Percentiles rank a stretch among this genome's conserved stretches.
Conservation (phyloP, 2,888 invertebrate species). For the Steromphala cineraria region DNA sequence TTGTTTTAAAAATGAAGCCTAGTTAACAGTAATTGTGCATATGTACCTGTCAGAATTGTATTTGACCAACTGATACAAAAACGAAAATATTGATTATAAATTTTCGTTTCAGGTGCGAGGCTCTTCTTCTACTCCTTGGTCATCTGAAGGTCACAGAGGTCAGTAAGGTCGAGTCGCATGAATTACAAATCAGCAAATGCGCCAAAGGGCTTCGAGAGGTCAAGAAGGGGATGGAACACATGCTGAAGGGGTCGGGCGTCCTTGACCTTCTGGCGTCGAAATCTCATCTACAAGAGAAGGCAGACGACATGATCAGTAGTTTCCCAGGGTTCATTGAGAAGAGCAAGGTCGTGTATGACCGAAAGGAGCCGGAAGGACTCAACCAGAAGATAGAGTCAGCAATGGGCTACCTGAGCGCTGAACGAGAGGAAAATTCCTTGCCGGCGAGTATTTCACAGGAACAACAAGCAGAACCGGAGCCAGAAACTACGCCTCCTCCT, state of each 20-base stretch:
- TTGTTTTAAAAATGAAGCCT: background rate
- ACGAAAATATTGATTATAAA: too few species aligned
- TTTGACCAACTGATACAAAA: too few species aligned
- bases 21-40: background rate
- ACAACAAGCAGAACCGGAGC: background rate
- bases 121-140: background rate
- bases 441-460: background rate
- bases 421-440: background rate
- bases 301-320: background rate
- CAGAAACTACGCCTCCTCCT: background rate
- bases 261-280: background rate
- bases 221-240: background rate
- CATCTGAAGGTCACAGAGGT: conserved; percentile 13
- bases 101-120: background rate
- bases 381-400: background rate
- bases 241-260: background rate
- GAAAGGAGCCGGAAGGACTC: background rate
- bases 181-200: background rate
- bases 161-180: background rate
- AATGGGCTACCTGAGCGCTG: background rate
- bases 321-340: background rate
- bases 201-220: background rate
- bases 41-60: too few species aligned
- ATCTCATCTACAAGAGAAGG: background rate
- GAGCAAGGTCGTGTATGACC: conserved; percentile 6